Conservation (phyloP, 2,888 invertebrate species). For the Cerceris rybyensis region DNA sequence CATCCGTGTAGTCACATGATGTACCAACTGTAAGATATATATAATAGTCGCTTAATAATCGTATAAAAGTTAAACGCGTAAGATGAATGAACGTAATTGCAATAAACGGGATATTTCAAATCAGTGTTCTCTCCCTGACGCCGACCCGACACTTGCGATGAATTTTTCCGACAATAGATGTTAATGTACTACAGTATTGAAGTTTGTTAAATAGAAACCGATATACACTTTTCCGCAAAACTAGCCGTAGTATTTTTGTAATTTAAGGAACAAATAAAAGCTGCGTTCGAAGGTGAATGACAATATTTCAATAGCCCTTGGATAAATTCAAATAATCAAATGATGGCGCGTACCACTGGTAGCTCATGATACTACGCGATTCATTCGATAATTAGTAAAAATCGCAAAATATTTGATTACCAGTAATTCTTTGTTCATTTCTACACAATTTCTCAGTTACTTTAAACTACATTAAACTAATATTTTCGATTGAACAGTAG, state of each 20-base stretch:
- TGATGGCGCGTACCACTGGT: too few relatives aligned
- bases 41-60: conserved; percentile 5
- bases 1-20: neutral
- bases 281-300: neutral
- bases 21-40: conserved; percentile 20
- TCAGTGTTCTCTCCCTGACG: too few relatives aligned
- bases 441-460: too few relatives aligned
- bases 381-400: too few relatives aligned
- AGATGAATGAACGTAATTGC: neutral
- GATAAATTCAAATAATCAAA: too few relatives aligned
- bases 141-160: too few relatives aligned
- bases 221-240: conserved; percentile 12
- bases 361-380: too few relatives aligned
- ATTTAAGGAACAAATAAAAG: conserved; percentile 32
- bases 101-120: conserved; percentile 4
- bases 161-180: conserved; percentile 25
- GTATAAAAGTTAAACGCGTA: neutral
- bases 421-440: too few relatives aligned
- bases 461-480: too few relatives aligned
- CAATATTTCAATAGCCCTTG: too few relatives aligned
- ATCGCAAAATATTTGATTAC: too few relatives aligned
- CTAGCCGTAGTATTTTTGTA: conserved; percentile 41
- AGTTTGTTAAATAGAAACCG: conserved; percentile 1
- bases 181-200: conserved; percentile 11
- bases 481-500: too few relatives aligned